These are phyloP conservation scores for Seison nebaliae DNA, from an alignment of 1,140 invertebrate genomes.

Conservation along the genomic window DNA sequence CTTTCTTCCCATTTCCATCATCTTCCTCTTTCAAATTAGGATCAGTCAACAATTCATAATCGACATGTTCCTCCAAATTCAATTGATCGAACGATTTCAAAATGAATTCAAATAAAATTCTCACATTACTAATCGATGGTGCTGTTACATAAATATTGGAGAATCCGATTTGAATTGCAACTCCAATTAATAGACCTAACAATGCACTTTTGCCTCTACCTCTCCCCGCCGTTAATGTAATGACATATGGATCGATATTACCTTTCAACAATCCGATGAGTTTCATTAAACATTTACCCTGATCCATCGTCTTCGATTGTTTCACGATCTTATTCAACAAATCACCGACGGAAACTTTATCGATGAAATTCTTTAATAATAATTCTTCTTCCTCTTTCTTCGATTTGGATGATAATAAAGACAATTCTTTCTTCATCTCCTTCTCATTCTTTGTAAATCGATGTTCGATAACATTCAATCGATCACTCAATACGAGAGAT, in stretches of 20 bases:
- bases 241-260: constrained; percentile 58
- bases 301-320: constrained; percentile 69
- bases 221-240: constrained; percentile 74
- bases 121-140: constrained; percentile 88
- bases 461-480: no score
- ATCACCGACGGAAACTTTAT: constrained; percentile 9
- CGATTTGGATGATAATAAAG: no score
- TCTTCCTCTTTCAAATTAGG: constrained; percentile 80
- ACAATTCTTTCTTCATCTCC: no score
- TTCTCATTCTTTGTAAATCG: no score
- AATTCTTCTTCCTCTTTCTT: no score
- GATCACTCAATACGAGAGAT: no score
- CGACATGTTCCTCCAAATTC: constrained; percentile 71
- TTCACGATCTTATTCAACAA: constrained; percentile 63
- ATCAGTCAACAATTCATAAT: constrained; percentile 82
- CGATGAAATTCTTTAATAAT: no score
- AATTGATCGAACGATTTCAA: constrained; percentile 81
- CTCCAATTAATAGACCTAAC: constrained; percentile 60
- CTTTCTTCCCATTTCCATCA: no score
- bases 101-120: constrained; percentile 85
- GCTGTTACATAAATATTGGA: constrained; percentile 94
- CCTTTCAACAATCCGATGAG: constrained; percentile 83
- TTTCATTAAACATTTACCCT: constrained; percentile 65
- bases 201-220: constrained; percentile 93
- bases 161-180: constrained; percentile 32